These are phyloP conservation scores for Drosophila ananassae DNA, from an alignment of 1,140 invertebrate species.

Conservation along the genomic window DNA sequence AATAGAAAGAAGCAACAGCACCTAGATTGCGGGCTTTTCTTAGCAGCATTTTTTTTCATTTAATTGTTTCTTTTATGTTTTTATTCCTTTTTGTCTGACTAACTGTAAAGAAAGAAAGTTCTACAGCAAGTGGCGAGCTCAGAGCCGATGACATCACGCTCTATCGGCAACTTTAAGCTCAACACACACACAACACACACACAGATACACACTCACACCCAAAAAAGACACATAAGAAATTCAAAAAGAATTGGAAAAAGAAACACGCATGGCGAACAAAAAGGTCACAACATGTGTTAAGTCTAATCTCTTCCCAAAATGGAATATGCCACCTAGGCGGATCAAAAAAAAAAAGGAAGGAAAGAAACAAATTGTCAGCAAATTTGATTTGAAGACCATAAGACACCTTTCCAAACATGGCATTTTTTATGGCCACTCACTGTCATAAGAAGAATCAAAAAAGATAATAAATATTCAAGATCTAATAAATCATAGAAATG, in stretches of 20 bases:
- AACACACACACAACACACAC: neutral
- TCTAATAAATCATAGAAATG: neutral
- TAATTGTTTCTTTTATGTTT: constrained; percentile 3
- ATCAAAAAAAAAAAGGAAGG: constrained; percentile 4
- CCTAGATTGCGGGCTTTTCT: constrained; percentile 20
- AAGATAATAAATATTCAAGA: constrained; percentile 1
- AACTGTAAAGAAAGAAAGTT: constrained; percentile 76
- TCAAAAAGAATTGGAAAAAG: constrained; percentile 20
- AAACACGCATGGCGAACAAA: constrained; percentile 23
- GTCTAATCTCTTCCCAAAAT: constrained; percentile 56
- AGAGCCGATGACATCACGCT: constrained; percentile 73
- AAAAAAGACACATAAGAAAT: constrained; percentile 19
- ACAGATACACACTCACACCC: too few relatives aligned
- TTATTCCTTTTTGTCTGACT: constrained; percentile 20
- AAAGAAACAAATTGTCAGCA: constrained; percentile 40
- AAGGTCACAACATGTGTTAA: constrained; percentile 52
- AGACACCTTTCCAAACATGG: constrained; percentile 21
- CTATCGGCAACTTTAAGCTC: constrained; percentile 69
- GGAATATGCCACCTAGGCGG: constrained; percentile 39
- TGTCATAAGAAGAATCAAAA: neutral
- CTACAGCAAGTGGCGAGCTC: constrained; percentile 52
- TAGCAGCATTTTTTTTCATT: constrained; percentile 4
- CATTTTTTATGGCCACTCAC: constrained; percentile 1
- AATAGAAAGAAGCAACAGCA: constrained; percentile 15
- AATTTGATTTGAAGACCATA: constrained; percentile 44